Base-by-base conservation (phyloP, 2,888 invertebrate genomes). In the Actias luna region DNA sequence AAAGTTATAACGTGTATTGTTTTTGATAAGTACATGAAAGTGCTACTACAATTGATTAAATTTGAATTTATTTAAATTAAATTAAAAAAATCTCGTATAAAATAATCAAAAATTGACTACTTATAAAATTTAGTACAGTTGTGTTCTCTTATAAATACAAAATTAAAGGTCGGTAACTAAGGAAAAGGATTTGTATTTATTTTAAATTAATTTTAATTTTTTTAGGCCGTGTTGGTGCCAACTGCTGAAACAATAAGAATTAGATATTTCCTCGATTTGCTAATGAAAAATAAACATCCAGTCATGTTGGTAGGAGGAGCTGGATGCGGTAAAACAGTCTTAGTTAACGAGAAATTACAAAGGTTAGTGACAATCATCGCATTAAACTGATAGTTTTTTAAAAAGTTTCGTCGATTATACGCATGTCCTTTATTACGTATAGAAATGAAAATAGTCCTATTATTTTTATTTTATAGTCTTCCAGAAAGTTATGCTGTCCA, bases 261-360 rank as follows among this genome's bases (percentile, higher is more conserved):
- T 22, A 94, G 97, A 77, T 99, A 94, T 82, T 99, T 99, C 83
- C 87, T 99, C 67, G 98, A 99, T 87, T 89, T 98, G 65, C 87
- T 99, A 61, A 97, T 99, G 95, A 96, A 95, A 66, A 96, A 96
- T 74, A 95, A 95, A 75, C 96, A 97, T 82, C 99, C 99, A 0
- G 96, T 99, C 1, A 98, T 99, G 99, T 89, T 99, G 66, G 98
- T 99, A 0, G 99, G 98, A 55, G 95, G 96, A 63, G 98, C 98
- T 39, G 99, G 99, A 2, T 96, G 97, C 76, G 99, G 99, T 2
- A 99, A 99, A 93, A 98, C 98, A 3, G 97, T 96, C n/a, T 80
- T 96, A 46, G 94, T 96, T 35, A 95, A 94, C 72, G 96, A 96
- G 82, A 96, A 95, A 83, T 85, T 96, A 68, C 93, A 94, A 74